phyloP scores from a whole-genome alignment of 1,140 invertebrate genomes.

The Gonatopus flavifemur region DNA sequence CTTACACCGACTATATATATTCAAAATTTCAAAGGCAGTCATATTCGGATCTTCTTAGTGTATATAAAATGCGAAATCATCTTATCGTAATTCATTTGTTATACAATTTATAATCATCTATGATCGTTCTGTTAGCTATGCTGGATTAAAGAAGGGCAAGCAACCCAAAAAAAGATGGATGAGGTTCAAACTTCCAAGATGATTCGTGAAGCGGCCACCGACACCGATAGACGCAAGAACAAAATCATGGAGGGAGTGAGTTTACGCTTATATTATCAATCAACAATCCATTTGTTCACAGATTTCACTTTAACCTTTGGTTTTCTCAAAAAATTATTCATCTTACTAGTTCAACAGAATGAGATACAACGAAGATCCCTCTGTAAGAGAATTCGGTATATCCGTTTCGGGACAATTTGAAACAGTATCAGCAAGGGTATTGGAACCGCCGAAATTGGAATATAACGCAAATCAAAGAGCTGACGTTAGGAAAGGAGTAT shows the following conservation, averaged over 20 bases:
- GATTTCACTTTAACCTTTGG: not conserved
- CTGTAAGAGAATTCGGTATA: constrained; percentile 64
- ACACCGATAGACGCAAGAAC: constrained; percentile 60
- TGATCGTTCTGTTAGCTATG: constrained; percentile 54
- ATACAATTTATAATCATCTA: not conserved
- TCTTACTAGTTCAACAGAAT: constrained; percentile 36
- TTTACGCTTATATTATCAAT: constrained; percentile 1
- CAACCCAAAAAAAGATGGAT: constrained; percentile 58
- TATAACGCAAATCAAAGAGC: constrained; percentile 26
- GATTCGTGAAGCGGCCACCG: constrained; percentile 67
- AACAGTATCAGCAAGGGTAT: constrained; percentile 60
- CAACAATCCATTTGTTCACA: not conserved
- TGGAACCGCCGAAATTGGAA: constrained; percentile 59
- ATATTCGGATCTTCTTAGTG: too few species aligned
- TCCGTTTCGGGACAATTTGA: constrained; percentile 59
- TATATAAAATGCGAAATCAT: not conserved
- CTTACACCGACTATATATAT: too few species aligned
- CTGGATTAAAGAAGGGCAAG: constrained; percentile 63
- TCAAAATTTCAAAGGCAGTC: not conserved
- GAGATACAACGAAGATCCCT: constrained; percentile 55
- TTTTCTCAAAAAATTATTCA: not conserved
- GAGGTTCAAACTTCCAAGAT: constrained; percentile 66
- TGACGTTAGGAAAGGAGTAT: constrained; percentile 49
- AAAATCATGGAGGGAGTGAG: constrained; percentile 66
- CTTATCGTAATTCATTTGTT: not conserved